These are phyloP conservation scores for Anodontia alba DNA, from an alignment of 2,888 invertebrate species.

Conservation along the genomic window DNA sequence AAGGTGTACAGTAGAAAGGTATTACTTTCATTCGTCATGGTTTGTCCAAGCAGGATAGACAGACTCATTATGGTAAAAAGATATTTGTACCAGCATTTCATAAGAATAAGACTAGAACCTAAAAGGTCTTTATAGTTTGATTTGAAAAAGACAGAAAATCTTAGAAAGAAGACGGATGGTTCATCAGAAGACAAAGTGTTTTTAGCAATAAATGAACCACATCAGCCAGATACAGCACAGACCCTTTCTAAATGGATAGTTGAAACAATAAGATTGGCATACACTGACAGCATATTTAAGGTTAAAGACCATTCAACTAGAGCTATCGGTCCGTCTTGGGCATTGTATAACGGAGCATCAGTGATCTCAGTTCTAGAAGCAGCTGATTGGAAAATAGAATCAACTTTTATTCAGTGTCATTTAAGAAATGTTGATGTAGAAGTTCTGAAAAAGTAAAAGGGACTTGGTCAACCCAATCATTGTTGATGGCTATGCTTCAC, in stretches of 20 bases:
- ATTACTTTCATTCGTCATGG: slow-evolving; percentile 34
- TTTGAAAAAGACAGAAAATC: slow-evolving; percentile 37
- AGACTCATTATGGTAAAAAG: too few species aligned
- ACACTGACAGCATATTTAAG: neutral
- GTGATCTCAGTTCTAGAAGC: too few species aligned
- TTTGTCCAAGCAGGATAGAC: slow-evolving; percentile 36
- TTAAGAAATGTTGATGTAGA: too few species aligned
- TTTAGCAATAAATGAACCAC: too few species aligned
- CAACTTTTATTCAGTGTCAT: too few species aligned
- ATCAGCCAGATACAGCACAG: neutral
- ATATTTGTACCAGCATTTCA: slow-evolving; percentile 35
- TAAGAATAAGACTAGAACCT: slow-evolving; percentile 37
- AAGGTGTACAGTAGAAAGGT: slow-evolving; percentile 38
- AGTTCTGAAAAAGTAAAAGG: too few species aligned
- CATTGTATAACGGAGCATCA: too few species aligned
- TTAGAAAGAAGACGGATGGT: slow-evolving; percentile 9
- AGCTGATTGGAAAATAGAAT: too few species aligned
- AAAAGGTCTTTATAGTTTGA: slow-evolving; percentile 33
- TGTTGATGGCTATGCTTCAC: too few species aligned
- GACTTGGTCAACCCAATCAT: too few species aligned
- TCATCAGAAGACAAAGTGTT: slow-evolving; percentile 3
- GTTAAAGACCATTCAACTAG: too few species aligned
- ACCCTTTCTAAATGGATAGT: neutral
- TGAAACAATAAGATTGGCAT: neutral
- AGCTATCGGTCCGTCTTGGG: too few species aligned